Base-by-base conservation (phyloP, 1,140 invertebrate species). In the Sycophila sp. region DNA sequence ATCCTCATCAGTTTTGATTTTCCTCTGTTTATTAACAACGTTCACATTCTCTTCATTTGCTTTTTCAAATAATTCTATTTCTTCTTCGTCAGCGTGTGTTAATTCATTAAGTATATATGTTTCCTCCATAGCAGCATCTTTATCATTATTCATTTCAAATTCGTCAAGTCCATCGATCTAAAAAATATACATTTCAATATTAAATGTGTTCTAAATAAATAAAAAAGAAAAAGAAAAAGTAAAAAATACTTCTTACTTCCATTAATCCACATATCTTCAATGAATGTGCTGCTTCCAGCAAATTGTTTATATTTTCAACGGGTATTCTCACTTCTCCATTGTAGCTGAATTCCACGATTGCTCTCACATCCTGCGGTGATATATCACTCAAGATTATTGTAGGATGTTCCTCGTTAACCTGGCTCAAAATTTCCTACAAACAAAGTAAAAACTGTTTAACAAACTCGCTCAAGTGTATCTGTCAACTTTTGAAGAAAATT, bases 261-360 rank as follows among this genome's bases (percentile, higher is more conserved):
- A 86, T 85, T 11, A 89, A 76, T 19, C 87, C 87, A 72, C 82
- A 80, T 45, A 89, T 88, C 78, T 86, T 86, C 13, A 89, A 72
- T 1, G 80, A 78, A 65, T 87, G 85, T 24, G 88, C 88, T 30
- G 86, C 84, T 56, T 87, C 86, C 7, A 89, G 74, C 3, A 89
- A 77, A 60, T 78, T 83, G 38, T 75, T 76, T 26, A 89, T 83
- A 72, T 85, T 80, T 36, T 88, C 85, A 22, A 86, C 81, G 69
- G 83, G 82, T 22, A 89, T 82, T 70, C 81, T 80, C 1, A 89
- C 82, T 81, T 90, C 88, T 5, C 90, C 89, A 73, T 87, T 86
- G 77, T 91, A 91, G 72, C 87, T 88, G 72, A 90, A 91, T 72
- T 89, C 87, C 26, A 89, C 81, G 24, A 89, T 85, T 10, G 84